Conservation (phyloP, 2,888 invertebrate species). For the Seira musarum region DNA sequence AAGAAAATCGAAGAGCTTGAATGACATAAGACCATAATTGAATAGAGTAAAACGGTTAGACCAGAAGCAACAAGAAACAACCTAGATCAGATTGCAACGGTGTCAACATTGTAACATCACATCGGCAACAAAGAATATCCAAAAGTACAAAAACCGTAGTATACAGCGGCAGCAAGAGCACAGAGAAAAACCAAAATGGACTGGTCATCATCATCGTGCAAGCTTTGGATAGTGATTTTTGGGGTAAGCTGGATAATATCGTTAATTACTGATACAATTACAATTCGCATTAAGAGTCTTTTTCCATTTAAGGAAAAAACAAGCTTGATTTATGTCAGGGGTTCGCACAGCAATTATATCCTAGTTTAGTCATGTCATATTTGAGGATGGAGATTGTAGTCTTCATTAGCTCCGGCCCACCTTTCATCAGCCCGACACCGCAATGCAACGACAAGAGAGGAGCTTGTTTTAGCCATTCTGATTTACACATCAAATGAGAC, state of each 20-base stretch:
- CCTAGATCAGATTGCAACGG: constrained; percentile 18
- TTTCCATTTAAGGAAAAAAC: background rate
- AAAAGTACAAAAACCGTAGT: constrained; percentile 28
- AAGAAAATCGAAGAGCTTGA: too few species aligned
- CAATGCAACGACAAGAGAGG: too few species aligned
- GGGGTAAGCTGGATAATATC: constrained; percentile 51
- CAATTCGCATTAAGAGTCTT: background rate
- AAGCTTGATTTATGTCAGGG: background rate
- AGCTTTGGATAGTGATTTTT: constrained; percentile 58
- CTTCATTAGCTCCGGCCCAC: background rate
- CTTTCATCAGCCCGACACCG: constrained; percentile 12
- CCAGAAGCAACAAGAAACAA: constrained; percentile 15
- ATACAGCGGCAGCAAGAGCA: constrained; percentile 19
- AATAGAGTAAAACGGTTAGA: constrained; percentile 2
- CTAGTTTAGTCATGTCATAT: background rate
- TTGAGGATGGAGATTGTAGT: background rate
- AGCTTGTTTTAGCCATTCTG: too few species aligned
- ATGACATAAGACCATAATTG: too few species aligned
- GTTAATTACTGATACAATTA: constrained; percentile 2
- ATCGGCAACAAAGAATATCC: constrained; percentile 17
- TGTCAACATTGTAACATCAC: too few species aligned
- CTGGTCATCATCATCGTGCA: constrained; percentile 56
- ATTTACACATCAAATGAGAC: too few species aligned
- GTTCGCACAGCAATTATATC: background rate
- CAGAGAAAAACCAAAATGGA: constrained; percentile 45